Base-by-base conservation (phyloP, 2,888 invertebrate species). In the Xanthorhoe designata region DNA sequence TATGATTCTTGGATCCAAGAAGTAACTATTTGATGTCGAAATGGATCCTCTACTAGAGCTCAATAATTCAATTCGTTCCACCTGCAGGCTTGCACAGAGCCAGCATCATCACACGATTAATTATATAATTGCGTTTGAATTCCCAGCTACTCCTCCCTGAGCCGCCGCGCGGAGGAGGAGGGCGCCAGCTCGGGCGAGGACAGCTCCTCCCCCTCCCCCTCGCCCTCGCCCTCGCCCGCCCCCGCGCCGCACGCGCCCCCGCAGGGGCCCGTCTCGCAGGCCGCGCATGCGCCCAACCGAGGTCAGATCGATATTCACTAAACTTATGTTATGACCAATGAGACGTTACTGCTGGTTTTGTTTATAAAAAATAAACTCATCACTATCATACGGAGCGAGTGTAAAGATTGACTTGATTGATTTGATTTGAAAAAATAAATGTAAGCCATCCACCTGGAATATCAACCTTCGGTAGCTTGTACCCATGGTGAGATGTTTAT, bases 131-230 rank as follows among this genome's bases (percentile, higher is more conserved):
- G 24, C 24, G 24, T 24, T 24, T 24, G 4, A 24, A 24, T 15
- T 51, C 51, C 8, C 57, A 58, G 64, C 15, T 70, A 64, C 60
- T 42, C 63, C 6, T 45, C 50, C 45, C n/a, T 60, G 24, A 79
- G 58, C 75, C 73, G 0, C 65, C 77, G 68, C 77, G 67, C 51
- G 64, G 76, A 29, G 9, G 66, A 52, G 57, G 58, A 52, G 71
- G 73, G 58, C 63, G 72, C 32, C 10, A 42, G 58, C 29, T 57
- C 61, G 69, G 73, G 59, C 65, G 72, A 63, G 32, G 61, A 59
- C 62, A 64, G 64, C 61, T 4, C 62, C 35, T 49, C 68, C 61
- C 68, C 60, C 59, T 54, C 66, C 57, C 13, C 18, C 63, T 64
- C 65, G 62, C 2, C 62, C 35, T 49, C 68, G 60, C 68, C 60